Base-by-base conservation (phyloP, 2,797 vertebrate species). In the Octomys mimax region DNA sequence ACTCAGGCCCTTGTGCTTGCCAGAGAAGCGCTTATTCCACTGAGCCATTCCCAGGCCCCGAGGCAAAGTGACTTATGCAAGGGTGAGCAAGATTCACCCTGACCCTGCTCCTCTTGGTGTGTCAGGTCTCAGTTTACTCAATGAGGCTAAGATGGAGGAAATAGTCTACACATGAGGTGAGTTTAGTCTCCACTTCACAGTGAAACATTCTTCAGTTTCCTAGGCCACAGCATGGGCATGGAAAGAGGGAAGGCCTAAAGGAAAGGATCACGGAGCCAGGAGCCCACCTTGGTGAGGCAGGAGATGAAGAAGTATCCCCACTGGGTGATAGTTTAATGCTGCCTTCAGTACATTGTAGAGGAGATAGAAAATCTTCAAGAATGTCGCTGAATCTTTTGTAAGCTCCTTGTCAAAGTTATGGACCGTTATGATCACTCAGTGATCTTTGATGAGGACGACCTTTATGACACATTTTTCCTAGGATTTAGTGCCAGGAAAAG, bases 121-220 rank as follows among this genome's bases (percentile, higher is more conserved):
- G 1, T 13, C 5, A 22, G 33, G 54, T 49, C 57, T 93, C 52
- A 16, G n/a, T 77, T 92, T 94, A 83, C 49, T 11, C 22, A 10
- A 33, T 13, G 39, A 16, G 64, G 26, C 64, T 87, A 31, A 88
- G 31, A 16, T 4, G 8, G 57, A 83, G 54, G 10, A 88, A 59
- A 0, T 52, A 6, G 31, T 49, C n/a, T 9, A 0, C 0, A 1
- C 1, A 2, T 13, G 26, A 77, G 21, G 24, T 0, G 9, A 31
- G 14, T 21, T 89, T 14, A 62, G 88, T 16, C 49, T 93, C 62
- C 1, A n/a, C 12, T 26, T 71, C 22, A 61, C 10, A 31, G 11
- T 36, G 14, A 77, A 77, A n/a, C 49, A 39, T 16, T 64, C 8
- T 18, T 21, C 6, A 82, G 14, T 21, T 46, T 66, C 18, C 28